A percentile compares a stretch with the other conserved stretches of the same genome.
phyloP scores from a whole-genome alignment of 2,113 vertebrate species.

The Cervus canadensis region DNA sequence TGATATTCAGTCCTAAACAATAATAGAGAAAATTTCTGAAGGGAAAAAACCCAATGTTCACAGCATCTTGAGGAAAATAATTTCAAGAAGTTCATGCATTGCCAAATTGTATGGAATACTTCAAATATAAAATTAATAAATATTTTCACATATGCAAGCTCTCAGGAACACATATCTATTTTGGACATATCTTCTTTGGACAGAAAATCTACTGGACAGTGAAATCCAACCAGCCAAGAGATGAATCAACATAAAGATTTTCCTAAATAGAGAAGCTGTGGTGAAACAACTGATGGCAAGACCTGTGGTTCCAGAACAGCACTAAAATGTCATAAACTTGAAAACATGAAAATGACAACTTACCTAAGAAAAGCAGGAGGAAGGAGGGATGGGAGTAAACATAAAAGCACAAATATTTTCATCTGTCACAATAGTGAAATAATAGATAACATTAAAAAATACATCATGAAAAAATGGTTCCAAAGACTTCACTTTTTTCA shows the following conservation, averaged over 20 bases:
- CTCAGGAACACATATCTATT: background rate
- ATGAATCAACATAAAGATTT: background rate
- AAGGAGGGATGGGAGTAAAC: background rate
- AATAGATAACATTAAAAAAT: background rate
- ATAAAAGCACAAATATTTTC: background rate
- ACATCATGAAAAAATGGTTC: background rate
- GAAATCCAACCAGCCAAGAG: background rate
- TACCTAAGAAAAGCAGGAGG: background rate
- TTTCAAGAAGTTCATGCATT: background rate
- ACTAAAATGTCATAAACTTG: background rate
- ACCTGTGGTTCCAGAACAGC: background rate
- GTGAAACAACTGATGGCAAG: background rate
- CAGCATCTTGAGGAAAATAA: background rate
- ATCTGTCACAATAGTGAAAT: background rate
- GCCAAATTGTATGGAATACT: background rate
- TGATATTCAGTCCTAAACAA: background rate
- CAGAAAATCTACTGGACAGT: background rate
- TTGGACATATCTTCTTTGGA: background rate
- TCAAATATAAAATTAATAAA: background rate
- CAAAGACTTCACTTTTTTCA: background rate
- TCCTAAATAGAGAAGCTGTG: background rate
- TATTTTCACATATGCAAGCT: background rate
- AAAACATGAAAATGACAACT: background rate
- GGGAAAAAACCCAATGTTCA: background rate
- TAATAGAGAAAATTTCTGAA: background rate